Conservation (phyloP, 1,140 invertebrate genomes). For the Drosophila nebulosa region DNA sequence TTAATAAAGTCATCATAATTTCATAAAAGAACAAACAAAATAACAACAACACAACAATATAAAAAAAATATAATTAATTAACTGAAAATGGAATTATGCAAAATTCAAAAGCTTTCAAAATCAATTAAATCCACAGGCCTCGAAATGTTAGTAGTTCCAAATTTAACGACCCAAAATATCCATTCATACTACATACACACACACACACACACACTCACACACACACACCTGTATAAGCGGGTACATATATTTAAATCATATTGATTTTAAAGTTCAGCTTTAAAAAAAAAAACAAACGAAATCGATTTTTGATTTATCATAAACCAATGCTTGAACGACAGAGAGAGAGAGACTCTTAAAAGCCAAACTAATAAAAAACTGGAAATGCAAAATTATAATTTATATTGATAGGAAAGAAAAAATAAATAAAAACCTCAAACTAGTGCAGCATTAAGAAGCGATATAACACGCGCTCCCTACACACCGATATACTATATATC, state of each 20-base stretch:
- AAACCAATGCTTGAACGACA: slow-evolving; percentile 42
- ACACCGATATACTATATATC: neutral
- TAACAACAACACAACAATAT: neutral
- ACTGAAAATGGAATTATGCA: slow-evolving; percentile 23
- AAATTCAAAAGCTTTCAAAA: slow-evolving; percentile 62
- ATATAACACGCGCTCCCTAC: neutral
- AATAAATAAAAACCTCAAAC: slow-evolving; percentile 21
- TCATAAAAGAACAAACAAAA: neutral
- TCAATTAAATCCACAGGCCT: slow-evolving; percentile 54
- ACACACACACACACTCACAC: too few species aligned
- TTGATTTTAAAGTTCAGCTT: slow-evolving; percentile 41
- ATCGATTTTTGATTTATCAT: slow-evolving; percentile 71
- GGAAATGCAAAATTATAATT: slow-evolving; percentile 66
- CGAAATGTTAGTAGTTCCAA: neutral
- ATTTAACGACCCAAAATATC: slow-evolving; percentile 46
- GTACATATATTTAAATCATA: slow-evolving; percentile 60
- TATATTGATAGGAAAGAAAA: slow-evolving; percentile 34
- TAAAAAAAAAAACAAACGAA: slow-evolving; percentile 32
- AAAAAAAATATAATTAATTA: slow-evolving; percentile 42
- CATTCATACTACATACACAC: slow-evolving; percentile 12
- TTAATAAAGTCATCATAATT: slow-evolving; percentile 4
- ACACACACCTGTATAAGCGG: neutral
- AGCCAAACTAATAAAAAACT: slow-evolving; percentile 49
- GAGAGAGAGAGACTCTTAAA: slow-evolving; percentile 6
- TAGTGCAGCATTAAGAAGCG: slow-evolving; percentile 35